Evolutionary conservation across 2,888 invertebrate species (phyloP).

Genomic region (Silvanus unidentatus): DNA sequence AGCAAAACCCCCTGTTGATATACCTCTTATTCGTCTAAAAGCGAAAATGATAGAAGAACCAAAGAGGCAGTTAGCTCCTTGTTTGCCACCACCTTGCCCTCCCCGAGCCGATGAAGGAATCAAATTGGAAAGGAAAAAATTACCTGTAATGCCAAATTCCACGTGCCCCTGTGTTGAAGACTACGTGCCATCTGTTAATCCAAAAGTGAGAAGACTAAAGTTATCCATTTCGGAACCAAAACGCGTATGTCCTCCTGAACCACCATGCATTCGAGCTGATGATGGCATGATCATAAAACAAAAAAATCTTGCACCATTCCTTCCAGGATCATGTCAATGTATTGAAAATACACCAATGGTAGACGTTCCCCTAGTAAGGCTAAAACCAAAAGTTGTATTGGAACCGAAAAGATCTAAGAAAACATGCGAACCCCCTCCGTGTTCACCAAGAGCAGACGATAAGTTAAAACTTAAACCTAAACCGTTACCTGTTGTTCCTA

Average conservation of each 20-base stretch:
- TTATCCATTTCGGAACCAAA: neutral
- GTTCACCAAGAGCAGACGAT: constrained; percentile 4
- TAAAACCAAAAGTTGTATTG: neutral
- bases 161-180: constrained; percentile 21
- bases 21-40: constrained; percentile 3
- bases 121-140: neutral
- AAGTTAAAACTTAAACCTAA: neutral
- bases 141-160: constrained; percentile 10
- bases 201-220: neutral
- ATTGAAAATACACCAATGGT: constrained; percentile 19
- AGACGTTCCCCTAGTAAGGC: constrained; percentile 13
- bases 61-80: neutral
- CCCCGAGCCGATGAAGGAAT: constrained; percentile 17
- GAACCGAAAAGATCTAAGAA: neutral
- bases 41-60: neutral
- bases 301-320: constrained; percentile 22
- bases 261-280: constrained; percentile 15
- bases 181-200: neutral
- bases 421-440: constrained; percentile 1
- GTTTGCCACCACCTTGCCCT: constrained; percentile 1
- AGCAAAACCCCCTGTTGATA: neutral
- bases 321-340: constrained; percentile 27
- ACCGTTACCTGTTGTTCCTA: neutral
- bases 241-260: neutral
- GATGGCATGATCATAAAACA: constrained; percentile 8